phyloP scores from a whole-genome alignment of 2,888 invertebrate species.

The Syritta pipiens region DNA sequence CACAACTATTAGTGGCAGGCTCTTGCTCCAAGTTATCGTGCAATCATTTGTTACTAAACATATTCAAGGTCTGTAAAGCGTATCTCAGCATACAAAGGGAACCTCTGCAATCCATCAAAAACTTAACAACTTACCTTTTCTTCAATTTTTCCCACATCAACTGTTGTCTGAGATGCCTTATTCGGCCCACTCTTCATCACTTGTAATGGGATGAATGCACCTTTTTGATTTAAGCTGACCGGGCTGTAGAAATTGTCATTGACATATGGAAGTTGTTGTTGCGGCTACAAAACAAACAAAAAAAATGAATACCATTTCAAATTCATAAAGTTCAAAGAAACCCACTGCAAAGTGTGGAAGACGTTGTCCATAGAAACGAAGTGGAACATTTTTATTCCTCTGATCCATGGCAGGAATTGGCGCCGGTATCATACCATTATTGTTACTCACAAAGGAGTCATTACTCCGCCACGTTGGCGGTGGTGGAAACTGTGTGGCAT shows the following conservation, averaged over 20 bases:
- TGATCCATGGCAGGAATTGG: conserved; percentile 10
- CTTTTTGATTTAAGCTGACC: conserved; percentile 70
- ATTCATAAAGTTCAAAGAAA: background rate
- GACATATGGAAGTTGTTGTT: conserved; percentile 59
- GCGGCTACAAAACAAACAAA: conserved; percentile 40
- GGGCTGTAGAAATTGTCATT: conserved; percentile 68
- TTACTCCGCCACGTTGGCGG: conserved; percentile 46
- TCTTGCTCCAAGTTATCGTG: too few species aligned
- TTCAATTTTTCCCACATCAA: conserved; percentile 36
- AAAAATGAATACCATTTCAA: background rate
- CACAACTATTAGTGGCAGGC: too few species aligned
- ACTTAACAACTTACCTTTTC: conserved; percentile 54
- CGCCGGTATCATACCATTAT: conserved; percentile 1
- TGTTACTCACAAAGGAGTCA: background rate
- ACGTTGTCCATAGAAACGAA: conserved; percentile 45
- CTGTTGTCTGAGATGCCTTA: conserved; percentile 14
- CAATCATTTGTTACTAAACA: background rate
- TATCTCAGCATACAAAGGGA: too few species aligned
- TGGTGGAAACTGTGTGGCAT: conserved; percentile 62
- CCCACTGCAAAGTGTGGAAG: conserved; percentile 56
- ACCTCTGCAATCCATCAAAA: too few species aligned
- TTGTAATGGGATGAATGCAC: conserved; percentile 82
- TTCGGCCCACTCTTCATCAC: conserved; percentile 78
- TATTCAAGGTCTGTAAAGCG: background rate
- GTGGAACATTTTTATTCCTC: conserved; percentile 42